A percentile compares a stretch with the other conserved stretches of the same genome.
phyloP scores from a whole-genome alignment of 2,888 invertebrate species.

The Seladonia tumulorum region DNA sequence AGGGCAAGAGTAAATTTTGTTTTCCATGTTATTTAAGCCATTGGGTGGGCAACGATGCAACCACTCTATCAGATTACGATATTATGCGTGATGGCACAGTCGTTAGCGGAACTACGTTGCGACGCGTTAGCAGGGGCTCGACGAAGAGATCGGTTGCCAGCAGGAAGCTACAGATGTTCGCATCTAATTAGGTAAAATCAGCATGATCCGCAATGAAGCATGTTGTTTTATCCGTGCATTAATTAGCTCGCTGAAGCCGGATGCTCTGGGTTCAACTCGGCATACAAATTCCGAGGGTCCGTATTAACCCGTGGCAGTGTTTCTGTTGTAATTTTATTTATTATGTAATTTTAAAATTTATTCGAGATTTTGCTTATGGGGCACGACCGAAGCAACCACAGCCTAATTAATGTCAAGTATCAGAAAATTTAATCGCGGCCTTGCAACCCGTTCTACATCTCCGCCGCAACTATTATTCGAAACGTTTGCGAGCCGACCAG shows the following conservation, averaged over 20 bases:
- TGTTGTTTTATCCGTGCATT: slow-evolving; percentile 34
- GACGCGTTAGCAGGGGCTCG: slow-evolving; percentile 18
- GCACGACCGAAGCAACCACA: no score
- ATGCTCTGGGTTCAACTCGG: not conserved
- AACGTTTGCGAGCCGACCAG: slow-evolving; percentile 13
- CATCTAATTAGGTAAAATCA: slow-evolving; percentile 47
- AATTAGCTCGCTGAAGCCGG: slow-evolving; percentile 23
- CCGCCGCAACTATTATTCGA: not conserved
- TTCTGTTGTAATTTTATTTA: not conserved
- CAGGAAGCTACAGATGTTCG: slow-evolving; percentile 35
- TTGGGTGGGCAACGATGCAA: slow-evolving; percentile 20
- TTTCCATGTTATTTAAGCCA: slow-evolving; percentile 19
- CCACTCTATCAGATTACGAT: slow-evolving; percentile 37
- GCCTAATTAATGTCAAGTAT: not conserved
- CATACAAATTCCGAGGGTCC: not conserved
- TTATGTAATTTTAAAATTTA: no score
- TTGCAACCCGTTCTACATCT: not conserved
- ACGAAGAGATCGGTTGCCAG: slow-evolving; percentile 33
- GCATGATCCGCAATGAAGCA: slow-evolving; percentile 37
- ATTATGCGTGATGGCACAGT: slow-evolving; percentile 36
- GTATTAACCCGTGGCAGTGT: not conserved
- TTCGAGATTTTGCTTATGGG: no score
- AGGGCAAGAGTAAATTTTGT: slow-evolving; percentile 15
- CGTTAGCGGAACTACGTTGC: slow-evolving; percentile 47
- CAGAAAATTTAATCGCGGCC: not conserved